phyloP scores from a whole-genome alignment of 2,888 invertebrate species.

The Crepidodera aurea region DNA sequence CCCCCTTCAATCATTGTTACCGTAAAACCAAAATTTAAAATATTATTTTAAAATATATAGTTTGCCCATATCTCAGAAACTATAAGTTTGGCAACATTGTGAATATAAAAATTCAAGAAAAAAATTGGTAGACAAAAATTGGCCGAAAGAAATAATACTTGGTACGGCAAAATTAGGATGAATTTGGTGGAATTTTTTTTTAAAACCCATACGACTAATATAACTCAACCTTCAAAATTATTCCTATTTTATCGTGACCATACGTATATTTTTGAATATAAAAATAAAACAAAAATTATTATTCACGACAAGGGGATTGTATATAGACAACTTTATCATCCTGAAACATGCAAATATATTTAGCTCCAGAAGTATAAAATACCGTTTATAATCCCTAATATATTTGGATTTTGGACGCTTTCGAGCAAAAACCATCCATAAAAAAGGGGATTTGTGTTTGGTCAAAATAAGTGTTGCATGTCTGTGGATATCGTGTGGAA shows the following conservation, averaged over 20 bases:
- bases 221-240: slow-evolving; percentile 1
- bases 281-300: background rate
- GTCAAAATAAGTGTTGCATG: slow-evolving; percentile 18
- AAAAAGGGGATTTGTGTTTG: slow-evolving; percentile 32
- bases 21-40: too few species aligned
- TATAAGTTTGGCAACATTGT: too few species aligned
- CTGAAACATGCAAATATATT: slow-evolving; percentile 36
- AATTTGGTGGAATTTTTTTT: too few species aligned
- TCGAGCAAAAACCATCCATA: slow-evolving; percentile 29
- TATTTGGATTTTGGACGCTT: slow-evolving; percentile 31
- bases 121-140: too few species aligned
- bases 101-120: too few species aligned
- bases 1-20: too few species aligned
- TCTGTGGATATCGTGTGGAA: background rate
- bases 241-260: slow-evolving; percentile 1
- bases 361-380: slow-evolving; percentile 32
- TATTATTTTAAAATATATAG: too few species aligned
- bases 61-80: too few species aligned
- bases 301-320: slow-evolving; percentile 4
- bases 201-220: too few species aligned
- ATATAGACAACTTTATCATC: slow-evolving; percentile 38
- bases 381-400: slow-evolving; percentile 36
- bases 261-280: background rate
- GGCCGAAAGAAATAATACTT: too few species aligned
- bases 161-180: too few species aligned